phyloP scores from a whole-genome alignment of 2,888 invertebrate species.

The Drosophila mulleri region DNA sequence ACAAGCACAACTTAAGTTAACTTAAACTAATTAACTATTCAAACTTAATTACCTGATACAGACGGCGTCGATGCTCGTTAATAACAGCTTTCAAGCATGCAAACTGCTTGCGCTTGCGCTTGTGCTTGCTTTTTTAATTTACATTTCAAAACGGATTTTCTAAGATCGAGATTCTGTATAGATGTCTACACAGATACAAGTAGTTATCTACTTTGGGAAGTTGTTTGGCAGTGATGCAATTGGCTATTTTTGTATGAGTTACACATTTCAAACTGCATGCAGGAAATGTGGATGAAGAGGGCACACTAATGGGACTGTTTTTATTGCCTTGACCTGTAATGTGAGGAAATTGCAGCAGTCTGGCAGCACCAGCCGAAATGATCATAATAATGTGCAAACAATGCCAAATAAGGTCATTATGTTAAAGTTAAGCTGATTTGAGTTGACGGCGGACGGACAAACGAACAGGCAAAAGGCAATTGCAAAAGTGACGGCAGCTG shows the following conservation, averaged over 20 bases:
- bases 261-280: constrained; percentile 1
- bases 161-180: constrained; percentile 45
- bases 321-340: constrained; percentile 75
- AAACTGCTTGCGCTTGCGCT: constrained; percentile 26
- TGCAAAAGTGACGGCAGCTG: constrained; percentile 71
- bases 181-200: constrained; percentile 1
- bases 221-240: constrained; percentile 49
- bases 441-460: constrained; percentile 53
- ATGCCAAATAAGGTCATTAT: constrained; percentile 81
- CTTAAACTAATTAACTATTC: constrained; percentile 76
- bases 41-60: constrained; percentile 71
- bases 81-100: constrained; percentile 58
- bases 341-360: constrained; percentile 69
- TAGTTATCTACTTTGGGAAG: constrained; percentile 19
- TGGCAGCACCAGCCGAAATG: constrained; percentile 53
- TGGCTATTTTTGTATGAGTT: constrained; percentile 12
- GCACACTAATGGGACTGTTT: constrained; percentile 39
- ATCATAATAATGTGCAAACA: constrained; percentile 79
- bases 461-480: constrained; percentile 53
- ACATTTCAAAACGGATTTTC: constrained; percentile 54
- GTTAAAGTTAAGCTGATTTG: constrained; percentile 78
- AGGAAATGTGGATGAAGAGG: constrained; percentile 32
- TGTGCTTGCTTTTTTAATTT: constrained; percentile 49
- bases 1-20: constrained; percentile 69
- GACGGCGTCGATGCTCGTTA: constrained; percentile 33